Conservation (phyloP, 2,888 invertebrate species). For the Coecobrya sp. region DNA sequence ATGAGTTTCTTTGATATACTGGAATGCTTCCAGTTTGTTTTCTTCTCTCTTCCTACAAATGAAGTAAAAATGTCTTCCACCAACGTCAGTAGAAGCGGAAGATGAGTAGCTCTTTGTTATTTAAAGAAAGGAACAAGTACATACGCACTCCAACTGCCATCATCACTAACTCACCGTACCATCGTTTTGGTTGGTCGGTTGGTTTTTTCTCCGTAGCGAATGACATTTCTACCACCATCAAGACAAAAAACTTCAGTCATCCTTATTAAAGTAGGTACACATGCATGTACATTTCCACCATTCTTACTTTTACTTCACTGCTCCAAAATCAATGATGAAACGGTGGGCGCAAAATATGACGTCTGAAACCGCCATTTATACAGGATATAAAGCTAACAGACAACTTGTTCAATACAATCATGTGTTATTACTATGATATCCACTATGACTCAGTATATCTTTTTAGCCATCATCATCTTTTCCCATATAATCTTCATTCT, state of each 20-base stretch:
- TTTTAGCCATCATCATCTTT: conserved; percentile 33
- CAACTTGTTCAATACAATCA: conserved; percentile 41
- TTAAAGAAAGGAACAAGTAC: not conserved
- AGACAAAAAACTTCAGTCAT: conserved; percentile 33
- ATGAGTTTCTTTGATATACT: conserved; percentile 73
- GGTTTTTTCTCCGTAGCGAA: not conserved
- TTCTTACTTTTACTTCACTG: not conserved
- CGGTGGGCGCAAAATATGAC: not conserved
- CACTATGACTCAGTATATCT: not conserved
- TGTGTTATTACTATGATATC: conserved; percentile 36
- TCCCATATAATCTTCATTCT: conserved; percentile 12
- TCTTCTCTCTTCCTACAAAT: conserved; percentile 36
- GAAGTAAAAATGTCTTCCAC: conserved; percentile 22
- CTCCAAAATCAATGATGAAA: conserved; percentile 60
- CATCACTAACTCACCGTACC: not conserved
- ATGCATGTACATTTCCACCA: not conserved
- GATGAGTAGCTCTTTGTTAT: conserved; percentile 36
- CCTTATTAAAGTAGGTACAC: conserved; percentile 9
- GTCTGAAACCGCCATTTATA: not conserved
- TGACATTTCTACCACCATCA: conserved; percentile 40
- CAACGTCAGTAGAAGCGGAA: conserved; percentile 14
- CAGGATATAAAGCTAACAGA: not conserved
- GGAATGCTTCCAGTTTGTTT: conserved; percentile 67
- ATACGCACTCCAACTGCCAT: conserved; percentile 21
- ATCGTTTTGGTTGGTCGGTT: conserved; percentile 30